phyloP scores from a whole-genome alignment of 1,140 invertebrate species.

The Lerema accius region DNA sequence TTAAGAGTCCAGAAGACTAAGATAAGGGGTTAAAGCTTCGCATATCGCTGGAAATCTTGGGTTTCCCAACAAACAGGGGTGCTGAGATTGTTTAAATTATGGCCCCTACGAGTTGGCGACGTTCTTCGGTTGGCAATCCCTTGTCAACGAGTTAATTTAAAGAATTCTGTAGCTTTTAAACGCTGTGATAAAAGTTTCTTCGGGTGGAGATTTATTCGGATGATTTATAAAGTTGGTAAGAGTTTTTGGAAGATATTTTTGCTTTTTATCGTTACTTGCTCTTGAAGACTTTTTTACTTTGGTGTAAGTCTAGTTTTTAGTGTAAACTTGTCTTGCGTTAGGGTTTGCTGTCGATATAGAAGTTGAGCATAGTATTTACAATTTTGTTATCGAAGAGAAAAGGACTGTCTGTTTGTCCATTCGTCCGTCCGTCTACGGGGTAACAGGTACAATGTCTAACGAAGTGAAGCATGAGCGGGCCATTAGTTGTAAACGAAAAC shows the following conservation, averaged over 20 bases:
- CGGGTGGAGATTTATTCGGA: constrained; percentile 6
- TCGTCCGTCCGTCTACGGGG: no score
- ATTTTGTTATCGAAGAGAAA: no score
- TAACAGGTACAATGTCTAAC: no score
- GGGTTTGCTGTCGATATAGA: no score
- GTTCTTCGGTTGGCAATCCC: constrained; percentile 48
- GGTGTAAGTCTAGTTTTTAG: no score
- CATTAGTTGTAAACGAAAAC: no score
- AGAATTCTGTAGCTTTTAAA: constrained; percentile 52
- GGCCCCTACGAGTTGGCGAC: constrained; percentile 47
- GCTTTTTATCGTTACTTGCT: background rate
- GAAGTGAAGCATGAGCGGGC: no score
- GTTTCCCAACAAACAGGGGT: constrained; percentile 61
- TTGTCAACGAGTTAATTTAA: constrained; percentile 74
- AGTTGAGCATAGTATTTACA: no score
- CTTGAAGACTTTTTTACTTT: background rate
- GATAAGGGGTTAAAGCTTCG: constrained; percentile 45
- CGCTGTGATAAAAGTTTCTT: constrained; percentile 38
- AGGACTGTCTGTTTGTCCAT: no score
- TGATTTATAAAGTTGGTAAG: constrained; percentile 10
- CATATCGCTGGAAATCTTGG: constrained; percentile 60
- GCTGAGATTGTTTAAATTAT: constrained; percentile 71
- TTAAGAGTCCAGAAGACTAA: background rate
- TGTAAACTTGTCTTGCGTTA: no score
- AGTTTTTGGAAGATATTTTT: background rate